Evolutionary conservation across 2,797 vertebrate genomes (phyloP).

Genomic region (Acrossocheilus fasciatus): DNA sequence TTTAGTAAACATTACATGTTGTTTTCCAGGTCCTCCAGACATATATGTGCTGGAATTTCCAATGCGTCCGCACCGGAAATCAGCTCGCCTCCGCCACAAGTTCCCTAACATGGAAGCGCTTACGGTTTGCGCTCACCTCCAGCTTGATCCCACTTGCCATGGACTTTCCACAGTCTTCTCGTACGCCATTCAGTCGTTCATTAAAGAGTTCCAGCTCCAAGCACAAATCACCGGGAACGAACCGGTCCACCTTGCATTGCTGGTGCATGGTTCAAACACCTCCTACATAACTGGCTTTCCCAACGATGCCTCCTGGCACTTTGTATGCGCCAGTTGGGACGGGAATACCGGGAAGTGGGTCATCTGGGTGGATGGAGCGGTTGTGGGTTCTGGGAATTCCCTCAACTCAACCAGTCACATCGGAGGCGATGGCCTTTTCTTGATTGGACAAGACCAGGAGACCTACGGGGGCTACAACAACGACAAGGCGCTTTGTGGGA

Average conservation of each 20-base stretch:
- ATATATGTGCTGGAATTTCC: slow-evolving; percentile 74
- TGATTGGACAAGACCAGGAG: slow-evolving; percentile 77
- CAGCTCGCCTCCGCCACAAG: slow-evolving; percentile 68
- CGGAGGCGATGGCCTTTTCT: slow-evolving; percentile 70
- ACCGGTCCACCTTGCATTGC: slow-evolving; percentile 72
- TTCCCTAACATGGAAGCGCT: slow-evolving; percentile 75
- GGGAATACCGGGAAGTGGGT: slow-evolving; percentile 72
- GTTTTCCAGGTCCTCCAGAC: slow-evolving; percentile 54
- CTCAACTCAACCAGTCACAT: slow-evolving; percentile 66
- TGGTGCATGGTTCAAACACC: slow-evolving; percentile 72
- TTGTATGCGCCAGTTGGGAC: slow-evolving; percentile 75
- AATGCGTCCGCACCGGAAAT: slow-evolving; percentile 66
- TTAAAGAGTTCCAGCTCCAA: slow-evolving; percentile 80
- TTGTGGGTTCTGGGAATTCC: slow-evolving; percentile 56
- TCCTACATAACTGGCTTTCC: slow-evolving; percentile 68
- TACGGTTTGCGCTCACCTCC: slow-evolving; percentile 74
- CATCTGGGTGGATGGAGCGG: slow-evolving; percentile 66
- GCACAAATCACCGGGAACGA: slow-evolving; percentile 66
- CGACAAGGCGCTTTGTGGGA: slow-evolving; percentile 77
- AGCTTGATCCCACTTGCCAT: slow-evolving; percentile 67
- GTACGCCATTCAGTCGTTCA: slow-evolving; percentile 72
- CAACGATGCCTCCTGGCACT: slow-evolving; percentile 77
- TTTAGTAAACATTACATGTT: neutral
- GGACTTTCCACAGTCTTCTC: slow-evolving; percentile 80
- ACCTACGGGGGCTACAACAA: slow-evolving; percentile 70